Percentiles rank a stretch among this genome's conserved stretches.
phyloP scores from a whole-genome alignment of 2,797 vertebrate genomes.

The Lepidocolaptes lacrymiger region DNA sequence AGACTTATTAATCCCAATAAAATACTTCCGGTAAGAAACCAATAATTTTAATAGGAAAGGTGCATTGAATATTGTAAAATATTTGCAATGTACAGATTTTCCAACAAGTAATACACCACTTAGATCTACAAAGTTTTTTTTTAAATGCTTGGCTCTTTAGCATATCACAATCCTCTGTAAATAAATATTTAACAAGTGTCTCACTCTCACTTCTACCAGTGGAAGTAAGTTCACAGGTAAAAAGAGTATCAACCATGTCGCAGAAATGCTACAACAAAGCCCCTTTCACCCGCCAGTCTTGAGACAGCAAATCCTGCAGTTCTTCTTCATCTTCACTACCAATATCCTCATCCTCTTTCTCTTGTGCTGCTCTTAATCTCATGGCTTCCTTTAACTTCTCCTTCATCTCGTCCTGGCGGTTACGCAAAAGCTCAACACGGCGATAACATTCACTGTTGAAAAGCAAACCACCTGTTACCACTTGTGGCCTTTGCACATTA shows the following conservation, averaged over 20 bases:
- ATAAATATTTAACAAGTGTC: slow-evolving; percentile 44
- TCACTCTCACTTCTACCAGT: not conserved
- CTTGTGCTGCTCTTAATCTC: slow-evolving; percentile 66
- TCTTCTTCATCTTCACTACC: slow-evolving; percentile 88
- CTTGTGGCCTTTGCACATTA: not conserved
- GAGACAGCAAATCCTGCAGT: slow-evolving; percentile 86
- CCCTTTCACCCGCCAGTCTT: slow-evolving; percentile 96
- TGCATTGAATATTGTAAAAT: slow-evolving; percentile 55
- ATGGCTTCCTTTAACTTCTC: slow-evolving; percentile 69
- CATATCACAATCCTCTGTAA: not conserved
- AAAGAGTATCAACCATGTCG: not conserved
- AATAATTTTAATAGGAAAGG: slow-evolving; percentile 57
- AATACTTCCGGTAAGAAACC: slow-evolving; percentile 35
- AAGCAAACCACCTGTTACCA: not conserved
- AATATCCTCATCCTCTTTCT: slow-evolving; percentile 79
- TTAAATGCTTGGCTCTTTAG: not conserved
- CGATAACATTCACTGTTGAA: slow-evolving; percentile 85
- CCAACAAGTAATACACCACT: slow-evolving; percentile 21
- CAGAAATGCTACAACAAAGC: slow-evolving; percentile 81
- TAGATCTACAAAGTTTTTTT: not conserved
- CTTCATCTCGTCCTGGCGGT: slow-evolving; percentile 87
- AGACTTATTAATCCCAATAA: not conserved
- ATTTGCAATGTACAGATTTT: slow-evolving; percentile 67
- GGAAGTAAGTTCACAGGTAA: not conserved
- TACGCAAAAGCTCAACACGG: slow-evolving; percentile 88